A percentile compares a stretch with the other conserved stretches of the same genome.
Conservation (phyloP, 1,140 invertebrate species). For the Parasteatoda tepidariorum region DNA sequence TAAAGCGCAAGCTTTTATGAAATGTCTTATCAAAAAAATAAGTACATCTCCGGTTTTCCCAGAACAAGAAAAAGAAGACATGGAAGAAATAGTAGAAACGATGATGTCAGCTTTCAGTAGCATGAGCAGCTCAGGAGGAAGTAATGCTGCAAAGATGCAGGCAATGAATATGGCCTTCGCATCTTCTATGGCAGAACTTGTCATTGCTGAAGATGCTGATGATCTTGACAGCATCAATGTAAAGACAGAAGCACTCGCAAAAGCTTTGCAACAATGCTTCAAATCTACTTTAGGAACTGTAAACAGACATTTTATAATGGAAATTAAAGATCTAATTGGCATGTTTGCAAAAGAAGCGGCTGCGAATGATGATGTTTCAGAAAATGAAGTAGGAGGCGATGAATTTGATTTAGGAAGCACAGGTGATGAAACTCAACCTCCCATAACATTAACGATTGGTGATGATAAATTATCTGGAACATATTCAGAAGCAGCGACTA, state of each 20-base stretch:
- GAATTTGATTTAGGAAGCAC: background rate
- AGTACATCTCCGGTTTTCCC: conserved; percentile 1
- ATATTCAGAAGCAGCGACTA: too few species aligned
- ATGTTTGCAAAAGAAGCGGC: conserved; percentile 40
- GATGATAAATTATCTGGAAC: background rate
- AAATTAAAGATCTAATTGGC: conserved; percentile 41
- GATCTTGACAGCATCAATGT: background rate
- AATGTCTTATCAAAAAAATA: conserved; percentile 39
- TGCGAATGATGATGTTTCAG: background rate
- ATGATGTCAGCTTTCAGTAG: conserved; percentile 23
- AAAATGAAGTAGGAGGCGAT: background rate
- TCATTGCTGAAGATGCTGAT: conserved; percentile 37
- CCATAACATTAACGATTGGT: background rate
- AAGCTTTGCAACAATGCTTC: conserved; percentile 19
- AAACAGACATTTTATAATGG: conserved; percentile 34
- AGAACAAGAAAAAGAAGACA: conserved; percentile 40
- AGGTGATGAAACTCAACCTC: background rate
- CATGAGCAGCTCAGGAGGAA: background rate
- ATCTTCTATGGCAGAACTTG: conserved; percentile 35
- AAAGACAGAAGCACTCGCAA: conserved; percentile 25
- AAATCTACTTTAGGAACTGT: background rate
- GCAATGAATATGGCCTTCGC: conserved; percentile 57
- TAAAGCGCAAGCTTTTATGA: conserved; percentile 31
- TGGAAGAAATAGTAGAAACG: conserved; percentile 30
- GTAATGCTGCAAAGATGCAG: background rate